These are phyloP conservation scores for Tubulanus polymorphus DNA, from an alignment of 2,888 invertebrate genomes.

Conservation along the genomic window DNA sequence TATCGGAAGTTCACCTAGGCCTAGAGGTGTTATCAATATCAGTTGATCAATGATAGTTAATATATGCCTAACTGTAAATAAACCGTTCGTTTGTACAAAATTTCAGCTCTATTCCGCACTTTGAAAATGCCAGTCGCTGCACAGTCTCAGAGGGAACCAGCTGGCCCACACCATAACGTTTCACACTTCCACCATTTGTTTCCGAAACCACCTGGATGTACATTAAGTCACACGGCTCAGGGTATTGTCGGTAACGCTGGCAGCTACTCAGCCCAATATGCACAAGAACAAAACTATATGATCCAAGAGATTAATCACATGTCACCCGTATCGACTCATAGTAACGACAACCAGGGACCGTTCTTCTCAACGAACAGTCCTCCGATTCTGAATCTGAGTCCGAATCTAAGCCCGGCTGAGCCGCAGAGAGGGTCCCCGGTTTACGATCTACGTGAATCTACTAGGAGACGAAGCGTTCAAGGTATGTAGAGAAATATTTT, in stretches of 20 bases:
- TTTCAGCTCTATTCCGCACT: too few relatives aligned
- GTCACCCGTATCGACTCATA: slow-evolving; percentile 12
- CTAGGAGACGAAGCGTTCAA: slow-evolving; percentile 37
- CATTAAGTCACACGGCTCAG: slow-evolving; percentile 13
- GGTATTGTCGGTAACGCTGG: too few relatives aligned
- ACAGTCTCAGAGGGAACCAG: background rate
- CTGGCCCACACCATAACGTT: too few relatives aligned
- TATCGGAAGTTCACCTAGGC: too few relatives aligned
- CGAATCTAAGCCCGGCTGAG: slow-evolving; percentile 40
- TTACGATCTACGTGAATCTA: slow-evolving; percentile 45
- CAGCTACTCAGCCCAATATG: too few relatives aligned
- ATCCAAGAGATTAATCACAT: slow-evolving; percentile 20
- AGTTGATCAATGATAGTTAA: too few relatives aligned
- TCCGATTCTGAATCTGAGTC: slow-evolving; percentile 49
- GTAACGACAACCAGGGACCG: slow-evolving; percentile 21
- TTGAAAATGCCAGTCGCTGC: background rate
- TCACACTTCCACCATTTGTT: background rate
- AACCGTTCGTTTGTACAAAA: too few relatives aligned
- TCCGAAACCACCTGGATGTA: background rate
- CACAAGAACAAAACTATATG: slow-evolving; percentile 14
- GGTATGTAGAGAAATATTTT: too few relatives aligned
- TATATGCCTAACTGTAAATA: too few relatives aligned
- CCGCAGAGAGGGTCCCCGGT: slow-evolving; percentile 42
- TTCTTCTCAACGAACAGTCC: slow-evolving; percentile 50
- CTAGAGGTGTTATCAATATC: too few relatives aligned